These are phyloP conservation scores for Macrosteles quadrilineatus DNA, from an alignment of 1,140 invertebrate genomes.

Conservation along the genomic window DNA sequence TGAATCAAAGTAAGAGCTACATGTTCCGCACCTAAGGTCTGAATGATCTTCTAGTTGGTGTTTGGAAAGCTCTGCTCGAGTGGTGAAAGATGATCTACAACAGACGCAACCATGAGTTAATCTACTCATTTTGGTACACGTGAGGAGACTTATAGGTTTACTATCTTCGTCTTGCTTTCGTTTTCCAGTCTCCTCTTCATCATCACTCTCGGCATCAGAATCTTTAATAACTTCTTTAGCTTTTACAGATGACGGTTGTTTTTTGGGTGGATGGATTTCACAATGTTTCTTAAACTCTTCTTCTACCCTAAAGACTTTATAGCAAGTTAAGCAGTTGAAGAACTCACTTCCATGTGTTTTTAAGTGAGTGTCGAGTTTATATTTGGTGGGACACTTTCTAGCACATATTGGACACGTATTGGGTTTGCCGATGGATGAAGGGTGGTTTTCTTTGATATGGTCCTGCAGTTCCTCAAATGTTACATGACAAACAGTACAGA, in stretches of 20 bases:
- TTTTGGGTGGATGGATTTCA: constrained; percentile 38
- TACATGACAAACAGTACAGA: constrained; percentile 59
- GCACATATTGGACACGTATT: constrained; percentile 63
- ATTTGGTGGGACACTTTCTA: constrained; percentile 60
- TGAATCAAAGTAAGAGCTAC: constrained; percentile 16
- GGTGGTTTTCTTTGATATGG: constrained; percentile 58
- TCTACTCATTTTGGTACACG: constrained; percentile 8
- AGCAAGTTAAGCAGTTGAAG: constrained; percentile 59
- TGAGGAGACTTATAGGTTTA: background rate
- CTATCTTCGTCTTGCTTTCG: background rate
- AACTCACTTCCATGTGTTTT: constrained; percentile 62
- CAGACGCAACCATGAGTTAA: constrained; percentile 4
- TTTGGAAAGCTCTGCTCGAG: constrained; percentile 18
- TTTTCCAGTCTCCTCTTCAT: constrained; percentile 30
- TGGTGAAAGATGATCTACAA: constrained; percentile 1
- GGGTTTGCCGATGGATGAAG: constrained; percentile 53
- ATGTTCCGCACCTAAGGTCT: background rate
- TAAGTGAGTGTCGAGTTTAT: constrained; percentile 63
- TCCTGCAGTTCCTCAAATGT: constrained; percentile 58
- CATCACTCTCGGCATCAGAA: constrained; percentile 32
- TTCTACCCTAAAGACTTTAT: constrained; percentile 58
- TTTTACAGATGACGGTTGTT: constrained; percentile 34
- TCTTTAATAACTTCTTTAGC: constrained; percentile 34
- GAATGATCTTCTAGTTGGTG: constrained; percentile 20
- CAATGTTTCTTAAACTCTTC: constrained; percentile 53